Base-by-base conservation (phyloP, 2,113 vertebrate species). In the Hemiscyllium ocellatum region DNA sequence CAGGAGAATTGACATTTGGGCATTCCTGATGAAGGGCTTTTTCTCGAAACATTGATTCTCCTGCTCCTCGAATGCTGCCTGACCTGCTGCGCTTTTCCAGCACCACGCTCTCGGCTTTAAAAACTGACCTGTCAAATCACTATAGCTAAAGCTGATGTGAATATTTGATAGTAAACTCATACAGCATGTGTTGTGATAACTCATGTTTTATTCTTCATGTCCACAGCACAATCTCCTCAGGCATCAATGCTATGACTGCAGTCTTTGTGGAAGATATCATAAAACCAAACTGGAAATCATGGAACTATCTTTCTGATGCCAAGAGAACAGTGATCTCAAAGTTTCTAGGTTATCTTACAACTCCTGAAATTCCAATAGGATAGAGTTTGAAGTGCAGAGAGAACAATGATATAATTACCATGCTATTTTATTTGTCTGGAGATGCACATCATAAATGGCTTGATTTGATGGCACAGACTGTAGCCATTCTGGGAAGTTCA, bases 251-350 rank as follows among this genome's bases (percentile, higher is more conserved):
- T 19, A 52, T 72, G 13, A 3, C 94, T 95, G 69, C 94, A 72
- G 47, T 95, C 68, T 47, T 76, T 76, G 66, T 95, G 69, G 94
- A 95, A 95, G 94, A 95, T 76, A 29, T 95, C 50, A 72, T 95
- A 26, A 72, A 52, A 29, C 24, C 68, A 7, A 70, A 70, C 68
- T 72, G 94, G 68, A 95, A 52, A 72, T 50, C 94, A 33, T 95
- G 94, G 94, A 4, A 33, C 3, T 17, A 76, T 52, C 33, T 76
- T 29, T 72, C 94, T 15, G 69, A 47, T 3, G 0, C 0, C 42
- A 95, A 52, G 94, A 72, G 8, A 22, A 52, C 94, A 19, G 4
- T 72, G 94, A 52, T 95, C 69, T 33, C 68, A 95, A 95, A 95
- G 47, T 24, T 95, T 72, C 69, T 95, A 95, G 94, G 94, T 95